These are phyloP conservation scores for Chalcosyrphus nemorum DNA, from an alignment of 2,888 invertebrate genomes.

Conservation along the genomic window DNA sequence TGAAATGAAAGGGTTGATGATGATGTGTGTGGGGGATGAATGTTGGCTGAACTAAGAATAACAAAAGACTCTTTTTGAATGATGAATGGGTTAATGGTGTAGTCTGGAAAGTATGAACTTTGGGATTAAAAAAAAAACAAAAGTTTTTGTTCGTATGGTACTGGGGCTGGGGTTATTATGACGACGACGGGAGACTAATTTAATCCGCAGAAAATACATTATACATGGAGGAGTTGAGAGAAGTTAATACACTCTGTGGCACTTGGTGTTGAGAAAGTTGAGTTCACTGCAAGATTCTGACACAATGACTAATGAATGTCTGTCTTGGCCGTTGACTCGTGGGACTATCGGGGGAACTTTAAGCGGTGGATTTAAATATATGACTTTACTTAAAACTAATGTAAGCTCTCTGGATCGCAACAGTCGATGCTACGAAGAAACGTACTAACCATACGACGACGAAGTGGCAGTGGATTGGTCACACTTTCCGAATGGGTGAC, in stretches of 20 bases:
- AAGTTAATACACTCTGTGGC: neutral
- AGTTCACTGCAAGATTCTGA: constrained; percentile 10
- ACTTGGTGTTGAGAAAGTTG: neutral
- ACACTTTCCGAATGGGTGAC: too few relatives aligned
- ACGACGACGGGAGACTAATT: constrained; percentile 51
- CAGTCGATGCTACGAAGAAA: too few relatives aligned
- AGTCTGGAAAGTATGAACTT: constrained; percentile 51
- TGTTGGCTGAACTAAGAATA: constrained; percentile 19
- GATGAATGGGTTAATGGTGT: constrained; percentile 70
- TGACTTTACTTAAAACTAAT: neutral
- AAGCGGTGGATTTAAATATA: neutral
- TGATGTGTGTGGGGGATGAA: neutral
- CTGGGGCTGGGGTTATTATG: constrained; percentile 16
- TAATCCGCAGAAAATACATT: constrained; percentile 2
- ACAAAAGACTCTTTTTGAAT: constrained; percentile 59
- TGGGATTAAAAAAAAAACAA: constrained; percentile 15
- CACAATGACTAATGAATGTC: constrained; percentile 51
- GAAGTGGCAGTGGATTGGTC: too few relatives aligned
- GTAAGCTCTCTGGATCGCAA: too few relatives aligned
- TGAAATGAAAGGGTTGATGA: constrained; percentile 40
- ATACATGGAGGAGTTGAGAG: neutral
- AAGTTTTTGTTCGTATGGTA: constrained; percentile 21
- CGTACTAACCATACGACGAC: too few relatives aligned
- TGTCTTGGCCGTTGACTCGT: neutral
- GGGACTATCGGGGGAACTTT: neutral